phyloP scores from a whole-genome alignment of 2,113 vertebrate species.

The Chauna torquata region DNA sequence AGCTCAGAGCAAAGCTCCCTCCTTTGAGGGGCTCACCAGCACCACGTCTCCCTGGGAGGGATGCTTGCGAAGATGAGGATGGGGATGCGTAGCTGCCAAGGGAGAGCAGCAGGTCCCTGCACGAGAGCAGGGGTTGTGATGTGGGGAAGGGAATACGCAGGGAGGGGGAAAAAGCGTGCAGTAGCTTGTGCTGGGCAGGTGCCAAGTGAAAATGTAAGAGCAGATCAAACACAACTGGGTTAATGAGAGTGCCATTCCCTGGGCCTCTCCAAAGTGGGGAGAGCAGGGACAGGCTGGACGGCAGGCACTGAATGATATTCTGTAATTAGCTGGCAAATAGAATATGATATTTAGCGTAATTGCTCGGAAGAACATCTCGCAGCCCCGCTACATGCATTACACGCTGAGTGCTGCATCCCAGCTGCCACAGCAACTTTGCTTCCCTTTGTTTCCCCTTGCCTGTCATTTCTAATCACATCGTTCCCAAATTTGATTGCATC shows the following conservation, averaged over 20 bases:
- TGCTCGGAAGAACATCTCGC: constrained; percentile 46
- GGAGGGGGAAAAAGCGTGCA: not conserved
- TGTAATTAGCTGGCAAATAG: constrained; percentile 71
- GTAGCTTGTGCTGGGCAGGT: not conserved
- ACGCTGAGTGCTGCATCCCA: not conserved
- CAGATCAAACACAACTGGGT: not conserved
- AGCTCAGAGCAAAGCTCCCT: not conserved
- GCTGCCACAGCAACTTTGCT: constrained; percentile 46
- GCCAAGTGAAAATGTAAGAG: constrained; percentile 4
- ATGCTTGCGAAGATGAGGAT: not conserved
- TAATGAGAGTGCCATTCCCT: constrained; percentile 34
- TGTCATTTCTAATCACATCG: constrained; percentile 51
- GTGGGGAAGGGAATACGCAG: not conserved
- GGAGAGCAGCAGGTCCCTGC: not conserved
- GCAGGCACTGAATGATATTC: constrained; percentile 35
- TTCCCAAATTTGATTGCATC: constrained; percentile 46
- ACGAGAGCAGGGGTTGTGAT: not conserved
- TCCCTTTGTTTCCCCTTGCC: constrained; percentile 56
- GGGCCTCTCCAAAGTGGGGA: not conserved
- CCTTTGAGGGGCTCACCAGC: not conserved
- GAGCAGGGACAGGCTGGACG: not conserved
- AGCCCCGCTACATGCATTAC: not conserved
- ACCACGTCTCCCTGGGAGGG: not conserved
- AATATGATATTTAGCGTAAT: constrained; percentile 69
- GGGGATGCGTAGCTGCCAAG: not conserved